These are phyloP conservation scores for Calliopsis andreniformis DNA, from an alignment of 1,140 invertebrate species.

Conservation along the genomic window DNA sequence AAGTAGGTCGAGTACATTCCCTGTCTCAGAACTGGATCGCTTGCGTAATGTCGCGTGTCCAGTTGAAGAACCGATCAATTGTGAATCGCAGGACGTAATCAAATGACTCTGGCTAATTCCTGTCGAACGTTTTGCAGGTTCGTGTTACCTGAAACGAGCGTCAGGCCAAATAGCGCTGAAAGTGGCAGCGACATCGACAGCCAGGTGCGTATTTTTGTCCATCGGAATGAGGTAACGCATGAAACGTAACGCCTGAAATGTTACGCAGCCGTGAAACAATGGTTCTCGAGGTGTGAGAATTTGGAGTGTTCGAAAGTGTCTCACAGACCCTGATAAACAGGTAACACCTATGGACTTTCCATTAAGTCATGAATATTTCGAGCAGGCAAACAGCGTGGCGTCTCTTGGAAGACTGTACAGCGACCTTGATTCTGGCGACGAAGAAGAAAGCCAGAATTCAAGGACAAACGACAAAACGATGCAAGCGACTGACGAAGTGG, in stretches of 20 bases:
- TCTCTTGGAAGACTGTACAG: slow-evolving; percentile 69
- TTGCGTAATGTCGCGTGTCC: slow-evolving; percentile 1
- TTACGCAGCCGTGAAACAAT: neutral
- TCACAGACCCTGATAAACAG: no score
- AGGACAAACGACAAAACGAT: slow-evolving; percentile 58
- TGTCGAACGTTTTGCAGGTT: slow-evolving; percentile 63
- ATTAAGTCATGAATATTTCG: no score
- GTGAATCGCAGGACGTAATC: neutral
- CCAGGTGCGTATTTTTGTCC: slow-evolving; percentile 64
- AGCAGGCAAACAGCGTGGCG: slow-evolving; percentile 71
- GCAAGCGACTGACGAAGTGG: slow-evolving; percentile 63
- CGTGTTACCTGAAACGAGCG: slow-evolving; percentile 67
- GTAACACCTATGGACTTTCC: no score
- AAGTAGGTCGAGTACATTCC: neutral
- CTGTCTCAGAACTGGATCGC: neutral
- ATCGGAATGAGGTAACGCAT: slow-evolving; percentile 21
- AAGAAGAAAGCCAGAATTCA: slow-evolving; percentile 64
- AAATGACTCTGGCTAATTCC: neutral
- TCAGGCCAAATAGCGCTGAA: slow-evolving; percentile 72
- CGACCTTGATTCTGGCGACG: slow-evolving; percentile 72
- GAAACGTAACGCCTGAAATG: neutral
- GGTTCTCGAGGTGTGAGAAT: no score
- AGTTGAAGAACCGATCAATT: neutral
- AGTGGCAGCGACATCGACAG: slow-evolving; percentile 76
- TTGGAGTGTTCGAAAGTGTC: no score